phyloP scores from a whole-genome alignment of 1,140 invertebrate genomes.

The Trichoplusia ni region DNA sequence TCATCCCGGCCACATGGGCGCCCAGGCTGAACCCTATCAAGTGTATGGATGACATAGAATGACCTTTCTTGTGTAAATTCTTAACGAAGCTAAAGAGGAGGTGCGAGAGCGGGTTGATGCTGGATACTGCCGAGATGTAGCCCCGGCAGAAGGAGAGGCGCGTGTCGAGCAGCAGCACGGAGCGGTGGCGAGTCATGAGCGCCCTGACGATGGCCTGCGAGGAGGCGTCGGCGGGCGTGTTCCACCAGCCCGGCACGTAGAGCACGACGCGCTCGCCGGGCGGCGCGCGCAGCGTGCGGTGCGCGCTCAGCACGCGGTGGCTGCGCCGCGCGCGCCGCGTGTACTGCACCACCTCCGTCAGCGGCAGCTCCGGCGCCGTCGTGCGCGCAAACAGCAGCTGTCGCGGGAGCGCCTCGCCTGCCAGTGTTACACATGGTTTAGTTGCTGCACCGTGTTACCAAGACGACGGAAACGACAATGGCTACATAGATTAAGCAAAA shows the following conservation, averaged over 20 bases:
- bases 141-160: constrained; percentile 54
- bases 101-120: constrained; percentile 53
- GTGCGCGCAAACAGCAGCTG: constrained; percentile 55
- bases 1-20: constrained; percentile 88
- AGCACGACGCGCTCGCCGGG: constrained; percentile 15
- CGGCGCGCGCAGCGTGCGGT: neutral
- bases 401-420: constrained; percentile 65
- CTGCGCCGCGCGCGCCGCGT: constrained; percentile 29
- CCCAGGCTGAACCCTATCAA: constrained; percentile 90
- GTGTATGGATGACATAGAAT: constrained; percentile 82
- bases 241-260: constrained; percentile 67
- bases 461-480: too few species aligned
- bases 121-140: constrained; percentile 58
- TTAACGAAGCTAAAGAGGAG: constrained; percentile 59
- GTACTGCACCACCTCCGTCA: constrained; percentile 55
- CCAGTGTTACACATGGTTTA: constrained; percentile 24
- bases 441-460: too few species aligned
- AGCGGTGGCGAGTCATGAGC: constrained; percentile 48
- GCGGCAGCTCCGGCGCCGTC: constrained; percentile 37
- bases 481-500: too few species aligned
- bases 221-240: constrained; percentile 65
- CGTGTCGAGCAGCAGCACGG: constrained; percentile 60
- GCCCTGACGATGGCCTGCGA: constrained; percentile 55
- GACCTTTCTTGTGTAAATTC: constrained; percentile 57
- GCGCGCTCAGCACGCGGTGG: constrained; percentile 39